Conservation (phyloP, 1,140 invertebrate genomes). For the Eubasilissa regina region DNA sequence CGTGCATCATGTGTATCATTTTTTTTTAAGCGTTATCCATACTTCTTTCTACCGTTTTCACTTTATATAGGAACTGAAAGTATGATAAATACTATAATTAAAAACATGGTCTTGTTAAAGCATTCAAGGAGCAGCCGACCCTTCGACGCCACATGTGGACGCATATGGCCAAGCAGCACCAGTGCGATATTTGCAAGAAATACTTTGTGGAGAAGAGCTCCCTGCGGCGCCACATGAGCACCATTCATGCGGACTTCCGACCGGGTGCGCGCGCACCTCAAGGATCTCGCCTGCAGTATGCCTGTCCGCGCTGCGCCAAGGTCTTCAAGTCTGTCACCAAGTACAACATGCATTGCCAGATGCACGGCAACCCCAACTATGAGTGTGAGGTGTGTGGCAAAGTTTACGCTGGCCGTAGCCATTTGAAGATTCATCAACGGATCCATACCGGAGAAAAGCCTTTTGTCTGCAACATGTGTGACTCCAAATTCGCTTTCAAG, state of each 20-base stretch:
- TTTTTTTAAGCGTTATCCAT: neutral
- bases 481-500: slow-evolving; percentile 62
- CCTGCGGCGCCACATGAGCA: slow-evolving; percentile 54
- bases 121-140: slow-evolving; percentile 58
- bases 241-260: slow-evolving; percentile 57
- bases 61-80: no score
- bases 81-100: slow-evolving; percentile 3
- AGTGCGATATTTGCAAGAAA: slow-evolving; percentile 57
- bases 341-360: slow-evolving; percentile 65
- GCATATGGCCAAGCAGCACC: slow-evolving; percentile 58
- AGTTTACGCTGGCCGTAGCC: slow-evolving; percentile 69
- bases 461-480: slow-evolving; percentile 62
- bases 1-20: neutral
- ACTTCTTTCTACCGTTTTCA: no score
- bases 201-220: slow-evolving; percentile 59
- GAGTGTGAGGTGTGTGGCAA: slow-evolving; percentile 69
- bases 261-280: slow-evolving; percentile 38
- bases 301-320: slow-evolving; percentile 66
- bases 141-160: slow-evolving; percentile 57
- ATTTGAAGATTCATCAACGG: slow-evolving; percentile 72
- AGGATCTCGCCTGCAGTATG: slow-evolving; percentile 38
- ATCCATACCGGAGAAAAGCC: slow-evolving; percentile 71
- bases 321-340: slow-evolving; percentile 65
- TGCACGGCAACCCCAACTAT: slow-evolving; percentile 67
- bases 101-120: slow-evolving; percentile 41